These are phyloP conservation scores for Aptenodytes patagonicus DNA, from an alignment of 2,113 vertebrate genomes.

Conservation along the genomic window DNA sequence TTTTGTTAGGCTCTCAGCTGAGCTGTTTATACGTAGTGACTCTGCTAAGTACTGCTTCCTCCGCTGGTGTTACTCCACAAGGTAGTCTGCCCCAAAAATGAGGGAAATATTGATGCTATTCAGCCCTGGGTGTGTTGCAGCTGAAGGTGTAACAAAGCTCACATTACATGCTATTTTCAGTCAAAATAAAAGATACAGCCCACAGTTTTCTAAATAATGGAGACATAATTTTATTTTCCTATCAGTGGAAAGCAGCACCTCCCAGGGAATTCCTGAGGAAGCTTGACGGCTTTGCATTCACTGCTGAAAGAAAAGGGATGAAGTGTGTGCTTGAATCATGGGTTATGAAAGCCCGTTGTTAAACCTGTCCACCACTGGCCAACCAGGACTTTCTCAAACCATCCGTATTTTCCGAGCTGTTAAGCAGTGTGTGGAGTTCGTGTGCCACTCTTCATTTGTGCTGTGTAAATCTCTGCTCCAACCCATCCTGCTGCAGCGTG, in stretches of 20 bases:
- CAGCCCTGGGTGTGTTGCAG: neutral
- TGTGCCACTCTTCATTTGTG: fast-evolving
- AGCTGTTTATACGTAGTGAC: slow-evolving; percentile 31
- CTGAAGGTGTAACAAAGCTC: slow-evolving; percentile 19
- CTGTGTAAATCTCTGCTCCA: neutral
- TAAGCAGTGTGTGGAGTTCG: neutral
- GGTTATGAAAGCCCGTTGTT: fast-evolving
- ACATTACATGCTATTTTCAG: slow-evolving; percentile 3
- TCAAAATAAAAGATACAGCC: neutral
- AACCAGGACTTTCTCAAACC: neutral
- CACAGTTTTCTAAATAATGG: neutral
- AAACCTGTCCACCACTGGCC: neutral
- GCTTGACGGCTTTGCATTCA: neutral
- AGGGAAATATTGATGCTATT: neutral
- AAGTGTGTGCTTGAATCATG: neutral
- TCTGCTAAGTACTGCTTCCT: slow-evolving; percentile 51
- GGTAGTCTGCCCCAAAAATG: slow-evolving; percentile 16
- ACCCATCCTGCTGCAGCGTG: neutral
- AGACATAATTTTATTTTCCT: neutral
- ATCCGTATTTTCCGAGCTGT: neutral
- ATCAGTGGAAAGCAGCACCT: neutral
- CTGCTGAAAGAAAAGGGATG: neutral
- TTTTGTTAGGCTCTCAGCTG: slow-evolving; percentile 58
- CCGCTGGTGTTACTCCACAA: slow-evolving; percentile 41
- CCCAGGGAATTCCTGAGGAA: neutral